Evolutionary conservation across 2,888 invertebrate species (phyloP).

Genomic region (Drosophila nr. medialis): DNA sequence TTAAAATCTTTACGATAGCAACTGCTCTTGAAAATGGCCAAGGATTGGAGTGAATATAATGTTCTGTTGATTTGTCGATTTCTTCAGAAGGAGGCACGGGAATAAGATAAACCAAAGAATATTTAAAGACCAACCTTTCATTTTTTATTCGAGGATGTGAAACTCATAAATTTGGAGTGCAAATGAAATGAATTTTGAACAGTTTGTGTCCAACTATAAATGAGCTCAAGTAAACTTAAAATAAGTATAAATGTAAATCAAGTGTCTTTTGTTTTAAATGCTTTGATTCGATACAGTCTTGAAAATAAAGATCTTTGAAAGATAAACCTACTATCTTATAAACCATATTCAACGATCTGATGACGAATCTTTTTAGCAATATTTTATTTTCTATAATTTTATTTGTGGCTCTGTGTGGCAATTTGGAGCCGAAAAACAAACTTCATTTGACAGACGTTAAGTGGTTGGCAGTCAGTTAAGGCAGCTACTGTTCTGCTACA

Average conservation of each 20-base stretch:
- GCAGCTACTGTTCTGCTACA: conserved; percentile 56
- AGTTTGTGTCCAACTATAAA: not conserved
- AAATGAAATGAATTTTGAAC: not conserved
- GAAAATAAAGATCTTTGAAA: not conserved
- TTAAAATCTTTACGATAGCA: not conserved
- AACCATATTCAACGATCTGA: not conserved
- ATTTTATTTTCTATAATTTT: not conserved
- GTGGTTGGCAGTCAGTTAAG: conserved; percentile 51
- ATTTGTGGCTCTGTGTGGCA: conserved; percentile 17
- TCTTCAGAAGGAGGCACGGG: no score
- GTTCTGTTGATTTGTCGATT: no score
- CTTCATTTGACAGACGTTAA: conserved; percentile 63
- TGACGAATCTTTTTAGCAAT: not conserved
- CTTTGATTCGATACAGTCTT: not conserved
- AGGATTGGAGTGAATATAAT: not conserved
- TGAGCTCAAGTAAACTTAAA: not conserved
- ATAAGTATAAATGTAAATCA: not conserved
- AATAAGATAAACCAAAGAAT: not conserved
- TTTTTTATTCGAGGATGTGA: not conserved
- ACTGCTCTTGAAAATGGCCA: not conserved
- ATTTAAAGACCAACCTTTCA: rapidly evolving
- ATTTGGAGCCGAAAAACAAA: conserved; percentile 36
- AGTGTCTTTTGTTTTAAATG: not conserved
- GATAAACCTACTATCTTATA: not conserved
- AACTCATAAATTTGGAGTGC: not conserved